Percentiles rank a stretch among this genome's conserved stretches.
These are phyloP conservation scores for Pimephales promelas DNA, from an alignment of 2,113 vertebrate genomes.

Conservation along the genomic window DNA sequence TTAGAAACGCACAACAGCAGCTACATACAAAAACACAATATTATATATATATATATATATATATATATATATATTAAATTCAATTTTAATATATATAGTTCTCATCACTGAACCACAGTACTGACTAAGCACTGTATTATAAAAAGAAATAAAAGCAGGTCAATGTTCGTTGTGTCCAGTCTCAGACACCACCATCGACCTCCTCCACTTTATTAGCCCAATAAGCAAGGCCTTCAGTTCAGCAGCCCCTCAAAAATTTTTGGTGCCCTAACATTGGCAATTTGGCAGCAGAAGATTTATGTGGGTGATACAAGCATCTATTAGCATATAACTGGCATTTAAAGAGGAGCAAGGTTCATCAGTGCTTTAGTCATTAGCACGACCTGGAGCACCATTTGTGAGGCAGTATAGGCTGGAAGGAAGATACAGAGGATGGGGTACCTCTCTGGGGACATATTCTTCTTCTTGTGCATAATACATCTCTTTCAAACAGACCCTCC, in stretches of 20 bases:
- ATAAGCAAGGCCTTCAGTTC: constrained; percentile 52
- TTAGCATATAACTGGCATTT: constrained; percentile 70
- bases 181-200: constrained; percentile 43
- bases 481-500: neutral
- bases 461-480: constrained; percentile 3
- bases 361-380: constrained; percentile 63
- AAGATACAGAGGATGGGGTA: constrained; percentile 46
- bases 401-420: neutral
- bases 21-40: too few species aligned
- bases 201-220: constrained; percentile 69
- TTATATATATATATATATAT: too few species aligned
- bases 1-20: too few species aligned
- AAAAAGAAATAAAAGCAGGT: constrained; percentile 40
- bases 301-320: constrained; percentile 67
- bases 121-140: neutral
- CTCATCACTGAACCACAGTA: neutral
- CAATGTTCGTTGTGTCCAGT: constrained; percentile 46
- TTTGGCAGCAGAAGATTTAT: constrained; percentile 72
- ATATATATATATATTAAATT: too few species aligned
- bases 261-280: constrained; percentile 57
- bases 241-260: constrained; percentile 61
- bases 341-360: constrained; percentile 57
- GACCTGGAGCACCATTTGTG: constrained; percentile 36
- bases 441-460: constrained; percentile 15
- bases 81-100: too few species aligned